These are phyloP conservation scores for Lepilemur septentrionalis DNA, from an alignment of 2,797 vertebrate genomes.

Conservation along the genomic window DNA sequence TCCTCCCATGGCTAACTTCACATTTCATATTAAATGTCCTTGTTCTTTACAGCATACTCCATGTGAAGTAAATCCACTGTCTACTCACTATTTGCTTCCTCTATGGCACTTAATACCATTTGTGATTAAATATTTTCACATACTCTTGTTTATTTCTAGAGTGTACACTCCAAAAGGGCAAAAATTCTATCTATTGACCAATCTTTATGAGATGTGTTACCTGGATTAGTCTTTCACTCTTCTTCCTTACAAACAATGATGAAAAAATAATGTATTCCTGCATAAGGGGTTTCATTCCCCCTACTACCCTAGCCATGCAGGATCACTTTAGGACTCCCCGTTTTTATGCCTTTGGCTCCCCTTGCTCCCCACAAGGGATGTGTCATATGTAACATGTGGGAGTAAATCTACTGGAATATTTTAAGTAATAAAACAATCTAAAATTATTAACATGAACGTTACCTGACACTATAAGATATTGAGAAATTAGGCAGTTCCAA, in stretches of 20 bases:
- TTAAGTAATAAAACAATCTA: neutral
- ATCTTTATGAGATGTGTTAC: neutral
- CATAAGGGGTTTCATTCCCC: neutral
- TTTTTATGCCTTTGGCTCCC: neutral
- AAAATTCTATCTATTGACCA: neutral
- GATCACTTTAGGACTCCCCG: neutral
- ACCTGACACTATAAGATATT: neutral
- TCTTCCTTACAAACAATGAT: neutral
- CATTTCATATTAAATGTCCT: neutral
- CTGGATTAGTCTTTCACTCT: neutral
- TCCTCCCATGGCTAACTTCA: neutral
- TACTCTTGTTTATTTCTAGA: neutral
- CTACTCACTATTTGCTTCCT: neutral
- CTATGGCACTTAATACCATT: neutral
- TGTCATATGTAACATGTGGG: neutral
- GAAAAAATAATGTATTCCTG: neutral
- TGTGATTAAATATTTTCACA: neutral
- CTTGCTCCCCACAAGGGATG: neutral
- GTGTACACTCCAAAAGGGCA: neutral
- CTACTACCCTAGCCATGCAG: neutral
- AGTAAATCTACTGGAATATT: neutral
- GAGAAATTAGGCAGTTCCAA: neutral
- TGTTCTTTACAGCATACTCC: neutral
- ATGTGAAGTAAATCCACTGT: neutral
- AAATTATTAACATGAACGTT: neutral